Conservation (phyloP, 2,113 vertebrate species). For the Phainopepla nitens region DNA sequence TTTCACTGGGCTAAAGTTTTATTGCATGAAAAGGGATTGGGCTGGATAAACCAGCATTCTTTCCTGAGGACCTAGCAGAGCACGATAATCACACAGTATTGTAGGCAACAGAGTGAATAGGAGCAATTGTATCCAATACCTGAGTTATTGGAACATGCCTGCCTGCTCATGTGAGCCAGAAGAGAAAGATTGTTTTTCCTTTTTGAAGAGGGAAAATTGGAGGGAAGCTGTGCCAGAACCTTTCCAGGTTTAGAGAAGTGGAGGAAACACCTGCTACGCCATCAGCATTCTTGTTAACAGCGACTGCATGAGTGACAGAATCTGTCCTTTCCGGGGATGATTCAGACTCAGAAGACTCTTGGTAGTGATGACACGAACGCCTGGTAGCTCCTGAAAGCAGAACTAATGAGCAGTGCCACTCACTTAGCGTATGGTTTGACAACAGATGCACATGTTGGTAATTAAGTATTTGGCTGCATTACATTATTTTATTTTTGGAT, state of each 20-base stretch:
- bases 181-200: slow-evolving; percentile 39
- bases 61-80: background rate
- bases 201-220: slow-evolving; percentile 46
- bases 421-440: slow-evolving; percentile 66
- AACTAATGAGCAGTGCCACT: slow-evolving; percentile 68
- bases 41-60: background rate
- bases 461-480: slow-evolving; percentile 62
- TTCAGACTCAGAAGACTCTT: slow-evolving; percentile 67
- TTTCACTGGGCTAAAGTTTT: background rate
- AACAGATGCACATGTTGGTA: slow-evolving; percentile 68
- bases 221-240: slow-evolving; percentile 46
- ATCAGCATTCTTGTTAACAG: slow-evolving; percentile 60
- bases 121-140: slow-evolving; percentile 12
- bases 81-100: background rate
- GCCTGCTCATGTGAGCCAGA: slow-evolving; percentile 7
- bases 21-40: background rate
- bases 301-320: slow-evolving; percentile 46
- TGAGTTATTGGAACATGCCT: slow-evolving; percentile 25
- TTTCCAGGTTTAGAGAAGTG: slow-evolving; percentile 67
- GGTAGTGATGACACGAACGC: slow-evolving; percentile 47
- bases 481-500: slow-evolving; percentile 65
- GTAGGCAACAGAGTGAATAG: background rate
- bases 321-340: slow-evolving; percentile 68
- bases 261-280: slow-evolving; percentile 65
- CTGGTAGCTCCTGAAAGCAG: slow-evolving; percentile 66